A percentile compares a stretch with the other conserved stretches of the same genome.
Evolutionary conservation across 2,797 vertebrate species (phyloP).

Genomic region (Myoxocephalus aenaeus): DNA sequence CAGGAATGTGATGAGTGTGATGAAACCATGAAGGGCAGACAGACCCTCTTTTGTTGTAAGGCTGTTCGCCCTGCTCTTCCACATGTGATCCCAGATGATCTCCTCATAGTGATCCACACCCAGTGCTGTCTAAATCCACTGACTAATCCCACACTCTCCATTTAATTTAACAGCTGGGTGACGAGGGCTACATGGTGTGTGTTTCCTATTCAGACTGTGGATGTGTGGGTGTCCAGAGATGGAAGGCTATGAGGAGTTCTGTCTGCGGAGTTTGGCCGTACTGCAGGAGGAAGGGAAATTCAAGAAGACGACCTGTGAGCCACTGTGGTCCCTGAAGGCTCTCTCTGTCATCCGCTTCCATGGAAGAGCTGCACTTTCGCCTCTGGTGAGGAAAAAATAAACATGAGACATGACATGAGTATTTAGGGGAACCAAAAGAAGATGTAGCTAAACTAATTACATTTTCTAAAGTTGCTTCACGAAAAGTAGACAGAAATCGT

Average conservation of each 20-base stretch:
- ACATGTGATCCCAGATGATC: conserved; percentile 33
- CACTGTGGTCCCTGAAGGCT: conserved; percentile 64
- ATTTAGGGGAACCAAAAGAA: not conserved
- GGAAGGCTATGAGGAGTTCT: conserved; percentile 94
- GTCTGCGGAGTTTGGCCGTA: conserved; percentile 81
- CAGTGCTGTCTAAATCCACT: conserved; percentile 10
- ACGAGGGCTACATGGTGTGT: conserved; percentile 68
- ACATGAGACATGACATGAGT: no score
- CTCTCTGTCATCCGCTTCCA: conserved; percentile 88
- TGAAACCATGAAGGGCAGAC: conserved; percentile 53
- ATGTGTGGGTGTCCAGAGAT: conserved; percentile 82
- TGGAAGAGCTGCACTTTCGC: conserved; percentile 89
- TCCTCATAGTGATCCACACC: conserved; percentile 26
- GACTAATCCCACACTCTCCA: conserved; percentile 29
- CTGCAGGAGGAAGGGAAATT: conserved; percentile 80
- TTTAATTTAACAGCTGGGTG: conserved; percentile 53
- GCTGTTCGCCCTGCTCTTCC: conserved; percentile 45
- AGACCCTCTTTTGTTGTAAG: conserved; percentile 62
- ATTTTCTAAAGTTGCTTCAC: not conserved
- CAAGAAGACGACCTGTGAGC: conserved; percentile 55
- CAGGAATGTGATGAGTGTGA: conserved; percentile 79
- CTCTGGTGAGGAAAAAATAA: conserved; percentile 86
- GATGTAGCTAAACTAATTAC: not conserved
- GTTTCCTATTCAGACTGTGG: conserved; percentile 52
- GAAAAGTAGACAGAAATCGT: not conserved